Evolutionary conservation across 2,888 invertebrate genomes (phyloP).

Genomic region (Thyatira batis): DNA sequence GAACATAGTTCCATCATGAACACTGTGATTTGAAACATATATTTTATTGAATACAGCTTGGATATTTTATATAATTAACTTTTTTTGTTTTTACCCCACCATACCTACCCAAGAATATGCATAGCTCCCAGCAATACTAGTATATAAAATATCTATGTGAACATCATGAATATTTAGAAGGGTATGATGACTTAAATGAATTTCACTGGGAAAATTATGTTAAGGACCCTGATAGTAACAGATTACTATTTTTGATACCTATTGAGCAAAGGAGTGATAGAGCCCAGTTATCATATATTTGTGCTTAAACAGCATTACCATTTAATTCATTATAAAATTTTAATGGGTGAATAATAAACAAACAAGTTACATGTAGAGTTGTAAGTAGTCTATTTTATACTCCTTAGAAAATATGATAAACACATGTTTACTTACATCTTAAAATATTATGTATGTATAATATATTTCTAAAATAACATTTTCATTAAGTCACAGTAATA

Average conservation of each 20-base stretch:
- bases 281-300: too few species aligned
- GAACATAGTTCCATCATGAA: background rate
- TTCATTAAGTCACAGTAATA: constrained; percentile 38
- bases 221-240: too few species aligned
- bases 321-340: background rate
- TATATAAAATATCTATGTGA: too few species aligned
- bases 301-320: too few species aligned
- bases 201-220: too few species aligned
- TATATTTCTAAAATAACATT: constrained; percentile 38
- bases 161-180: too few species aligned
- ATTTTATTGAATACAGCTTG: background rate
- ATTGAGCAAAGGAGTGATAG: too few species aligned
- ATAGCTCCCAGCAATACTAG: too few species aligned
- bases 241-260: too few species aligned
- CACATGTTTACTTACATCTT: constrained; percentile 45
- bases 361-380: constrained; percentile 17
- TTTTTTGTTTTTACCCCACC: background rate
- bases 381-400: constrained; percentile 61
- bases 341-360: background rate
- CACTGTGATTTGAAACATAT: background rate
- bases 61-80: background rate
- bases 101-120: too few species aligned
- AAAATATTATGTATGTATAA: constrained; percentile 39
- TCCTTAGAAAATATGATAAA: constrained; percentile 60
- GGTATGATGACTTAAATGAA: too few species aligned